Percentiles rank a stretch among this genome's conserved stretches.
Evolutionary conservation across 92 coral and sea anemone species (phyloP).

Genomic region (Palythoa caribaeorum): DNA sequence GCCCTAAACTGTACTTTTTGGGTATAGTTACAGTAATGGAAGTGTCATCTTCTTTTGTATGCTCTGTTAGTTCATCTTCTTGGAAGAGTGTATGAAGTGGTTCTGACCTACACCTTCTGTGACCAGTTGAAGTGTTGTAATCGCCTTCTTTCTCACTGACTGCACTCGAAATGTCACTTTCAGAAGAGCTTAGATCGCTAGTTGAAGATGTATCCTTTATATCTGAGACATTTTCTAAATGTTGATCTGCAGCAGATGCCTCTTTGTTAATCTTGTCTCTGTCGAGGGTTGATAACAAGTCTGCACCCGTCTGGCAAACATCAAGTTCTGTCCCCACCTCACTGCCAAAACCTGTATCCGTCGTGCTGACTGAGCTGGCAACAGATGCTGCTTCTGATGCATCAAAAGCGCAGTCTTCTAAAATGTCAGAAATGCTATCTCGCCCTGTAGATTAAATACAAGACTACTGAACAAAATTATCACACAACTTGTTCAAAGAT

Average conservation of each 20-base stretch:
- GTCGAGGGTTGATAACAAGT: constrained; percentile 34
- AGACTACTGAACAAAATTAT: neutral
- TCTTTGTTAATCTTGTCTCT: constrained; percentile 47
- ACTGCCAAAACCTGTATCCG: constrained; percentile 80
- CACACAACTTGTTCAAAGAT: neutral
- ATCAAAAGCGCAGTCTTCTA: constrained; percentile 59
- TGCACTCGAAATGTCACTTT: constrained; percentile 59
- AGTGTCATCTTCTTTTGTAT: constrained; percentile 29
- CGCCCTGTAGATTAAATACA: constrained; percentile 10
- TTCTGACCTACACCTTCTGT: constrained; percentile 78
- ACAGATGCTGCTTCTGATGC: constrained; percentile 78
- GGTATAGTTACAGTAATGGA: constrained; percentile 19
- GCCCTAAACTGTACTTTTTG: constrained; percentile 58
- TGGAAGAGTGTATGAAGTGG: constrained; percentile 68
- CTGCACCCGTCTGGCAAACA: constrained; percentile 32
- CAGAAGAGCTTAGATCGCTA: constrained; percentile 64
- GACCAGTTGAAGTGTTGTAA: constrained; percentile 24
- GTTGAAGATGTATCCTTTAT: constrained; percentile 51
- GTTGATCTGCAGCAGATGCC: constrained; percentile 38
- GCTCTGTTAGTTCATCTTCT: constrained; percentile 36
- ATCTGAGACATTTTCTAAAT: constrained; percentile 46
- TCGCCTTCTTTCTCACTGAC: constrained; percentile 7
- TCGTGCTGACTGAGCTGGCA: constrained; percentile 64
- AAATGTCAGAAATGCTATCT: constrained; percentile 14
- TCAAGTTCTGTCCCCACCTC: constrained; percentile 73